These are phyloP conservation scores for Cheilosia urbana DNA, from an alignment of 2,888 invertebrate species.

Conservation along the genomic window DNA sequence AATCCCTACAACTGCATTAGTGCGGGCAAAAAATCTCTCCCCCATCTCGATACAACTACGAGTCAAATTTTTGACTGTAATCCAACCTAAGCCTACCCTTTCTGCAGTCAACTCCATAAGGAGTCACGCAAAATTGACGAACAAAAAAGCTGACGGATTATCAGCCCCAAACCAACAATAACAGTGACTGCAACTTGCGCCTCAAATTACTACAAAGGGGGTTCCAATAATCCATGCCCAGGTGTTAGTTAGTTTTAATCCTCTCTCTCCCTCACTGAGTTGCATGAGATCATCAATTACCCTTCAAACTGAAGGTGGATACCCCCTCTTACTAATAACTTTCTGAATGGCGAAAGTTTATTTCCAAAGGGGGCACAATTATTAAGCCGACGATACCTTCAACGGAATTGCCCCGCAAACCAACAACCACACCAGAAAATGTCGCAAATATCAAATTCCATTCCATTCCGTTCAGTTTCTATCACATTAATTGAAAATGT, in stretches of 20 bases:
- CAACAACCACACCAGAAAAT: constrained; percentile 3
- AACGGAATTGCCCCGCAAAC: background rate
- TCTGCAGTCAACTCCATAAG: too few species aligned
- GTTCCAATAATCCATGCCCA: constrained; percentile 8
- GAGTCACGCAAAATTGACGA: too few species aligned
- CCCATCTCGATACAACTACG: too few species aligned
- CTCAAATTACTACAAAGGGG: background rate
- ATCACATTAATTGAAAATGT: constrained; percentile 45
- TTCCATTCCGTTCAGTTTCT: constrained; percentile 49
- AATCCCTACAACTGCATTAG: too few species aligned
- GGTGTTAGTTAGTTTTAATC: constrained; percentile 40
- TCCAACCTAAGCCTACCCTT: too few species aligned
- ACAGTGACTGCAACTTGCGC: background rate
- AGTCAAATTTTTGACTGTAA: too few species aligned
- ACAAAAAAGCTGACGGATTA: too few species aligned
- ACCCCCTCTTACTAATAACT: constrained; percentile 1
- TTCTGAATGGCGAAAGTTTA: background rate
- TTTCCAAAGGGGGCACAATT: constrained; percentile 6
- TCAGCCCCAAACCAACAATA: too few species aligned
- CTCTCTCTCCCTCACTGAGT: background rate
- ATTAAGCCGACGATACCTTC: constrained; percentile 43
- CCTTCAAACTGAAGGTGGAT: constrained; percentile 14
- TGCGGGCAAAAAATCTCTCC: too few species aligned
- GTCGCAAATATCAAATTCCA: constrained; percentile 50
- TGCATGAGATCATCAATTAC: constrained; percentile 34